phyloP scores from a whole-genome alignment of 2,888 invertebrate species.

The Carpatolechia fugitivella region DNA sequence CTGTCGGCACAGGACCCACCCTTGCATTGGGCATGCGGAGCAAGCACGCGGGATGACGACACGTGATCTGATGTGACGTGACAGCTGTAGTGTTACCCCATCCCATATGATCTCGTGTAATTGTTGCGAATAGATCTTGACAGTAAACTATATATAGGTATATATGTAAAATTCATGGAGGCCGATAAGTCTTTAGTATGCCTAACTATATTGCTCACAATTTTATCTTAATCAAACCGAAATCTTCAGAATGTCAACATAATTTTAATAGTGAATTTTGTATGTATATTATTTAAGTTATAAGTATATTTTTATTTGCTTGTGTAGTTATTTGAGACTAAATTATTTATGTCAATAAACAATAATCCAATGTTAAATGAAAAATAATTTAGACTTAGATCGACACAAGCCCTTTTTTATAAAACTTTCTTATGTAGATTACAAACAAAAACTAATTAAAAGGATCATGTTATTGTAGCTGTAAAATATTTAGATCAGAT shows the following conservation, averaged over 20 bases:
- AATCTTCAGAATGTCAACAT: neutral
- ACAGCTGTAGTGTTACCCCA: conserved; percentile 9
- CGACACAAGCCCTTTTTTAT: no score
- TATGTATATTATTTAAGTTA: no score
- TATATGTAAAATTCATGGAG: conserved; percentile 2
- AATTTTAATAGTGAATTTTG: no score
- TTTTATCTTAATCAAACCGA: neutral
- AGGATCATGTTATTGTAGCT: no score
- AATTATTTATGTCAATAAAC: no score
- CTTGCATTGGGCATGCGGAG: conserved; percentile 22
- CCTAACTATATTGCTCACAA: neutral
- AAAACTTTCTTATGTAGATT: no score
- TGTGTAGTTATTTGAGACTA: no score
- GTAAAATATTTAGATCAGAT: no score
- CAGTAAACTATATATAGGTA: conserved; percentile 7
- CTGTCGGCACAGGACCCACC: conserved; percentile 37
- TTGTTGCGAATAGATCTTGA: conserved; percentile 11
- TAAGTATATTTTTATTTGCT: no score
- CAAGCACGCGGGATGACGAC: conserved; percentile 27
- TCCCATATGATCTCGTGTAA: conserved; percentile 12
- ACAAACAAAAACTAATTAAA: no score
- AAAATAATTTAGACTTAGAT: no score
- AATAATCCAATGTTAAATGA: no score
- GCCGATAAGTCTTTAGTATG: neutral
- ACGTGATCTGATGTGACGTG: conserved; percentile 40